Conservation (phyloP, 2,113 vertebrate genomes). For the Oxyura jamaicensis region DNA sequence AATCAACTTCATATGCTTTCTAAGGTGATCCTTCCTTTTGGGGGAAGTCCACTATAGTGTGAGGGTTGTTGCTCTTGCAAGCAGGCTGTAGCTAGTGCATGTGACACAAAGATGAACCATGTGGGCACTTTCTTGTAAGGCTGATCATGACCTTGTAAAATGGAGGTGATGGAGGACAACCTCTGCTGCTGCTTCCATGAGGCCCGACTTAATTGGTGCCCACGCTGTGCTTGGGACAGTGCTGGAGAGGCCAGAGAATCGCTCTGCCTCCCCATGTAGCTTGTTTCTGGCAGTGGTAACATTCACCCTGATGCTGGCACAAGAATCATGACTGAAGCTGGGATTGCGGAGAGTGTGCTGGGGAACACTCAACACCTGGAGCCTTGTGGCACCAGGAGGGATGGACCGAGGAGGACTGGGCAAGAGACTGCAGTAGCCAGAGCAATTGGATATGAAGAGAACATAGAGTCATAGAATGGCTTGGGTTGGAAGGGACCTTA, state of each 20-base stretch:
- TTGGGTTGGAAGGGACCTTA: too few relatives aligned
- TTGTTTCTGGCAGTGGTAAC: neutral
- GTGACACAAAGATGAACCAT: neutral
- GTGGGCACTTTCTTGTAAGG: neutral
- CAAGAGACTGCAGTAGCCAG: neutral
- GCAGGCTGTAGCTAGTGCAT: neutral
- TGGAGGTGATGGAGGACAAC: neutral
- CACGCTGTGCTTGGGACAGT: too few relatives aligned
- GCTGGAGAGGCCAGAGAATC: neutral
- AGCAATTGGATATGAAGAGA: neutral
- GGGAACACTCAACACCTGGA: neutral
- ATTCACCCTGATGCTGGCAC: neutral
- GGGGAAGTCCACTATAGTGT: fast-evolving
- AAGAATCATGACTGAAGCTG: neutral
- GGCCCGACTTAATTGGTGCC: neutral
- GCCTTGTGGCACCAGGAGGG: fast-evolving
- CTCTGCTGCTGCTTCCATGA: fast-evolving
- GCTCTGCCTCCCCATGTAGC: neutral
- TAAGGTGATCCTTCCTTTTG: neutral
- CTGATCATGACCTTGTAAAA: neutral
- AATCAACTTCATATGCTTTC: fast-evolving
- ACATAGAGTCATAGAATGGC: too few relatives aligned
- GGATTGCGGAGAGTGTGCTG: neutral
- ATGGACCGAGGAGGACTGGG: neutral
- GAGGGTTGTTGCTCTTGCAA: neutral